phyloP scores from a whole-genome alignment of 2,113 vertebrate species.

The Hippocampus barbouri region DNA sequence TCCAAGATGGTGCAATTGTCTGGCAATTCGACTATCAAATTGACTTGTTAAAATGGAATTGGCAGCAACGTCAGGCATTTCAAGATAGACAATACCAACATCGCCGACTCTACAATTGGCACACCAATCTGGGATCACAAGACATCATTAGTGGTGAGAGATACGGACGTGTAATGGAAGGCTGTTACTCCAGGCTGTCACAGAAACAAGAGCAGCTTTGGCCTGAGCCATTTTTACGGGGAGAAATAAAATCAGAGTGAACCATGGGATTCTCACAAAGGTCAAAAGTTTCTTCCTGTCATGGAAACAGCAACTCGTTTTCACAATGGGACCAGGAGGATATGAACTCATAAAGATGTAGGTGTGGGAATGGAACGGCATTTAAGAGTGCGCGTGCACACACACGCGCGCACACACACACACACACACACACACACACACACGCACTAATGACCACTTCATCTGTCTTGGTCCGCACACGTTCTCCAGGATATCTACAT shows the following conservation, averaged over 20 bases:
- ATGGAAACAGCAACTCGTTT: slow-evolving; percentile 41
- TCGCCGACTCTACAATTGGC: no score
- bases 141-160: slow-evolving; percentile 13
- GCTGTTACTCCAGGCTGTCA: no score
- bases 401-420: background rate
- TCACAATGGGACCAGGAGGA: slow-evolving; percentile 51
- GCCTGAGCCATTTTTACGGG: background rate
- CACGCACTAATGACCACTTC: slow-evolving; percentile 14
- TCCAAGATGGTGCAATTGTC: slow-evolving; percentile 8
- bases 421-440: background rate
- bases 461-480: slow-evolving; percentile 8
- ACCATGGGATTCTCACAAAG: slow-evolving; percentile 38
- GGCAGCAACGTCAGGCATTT: slow-evolving; percentile 2
- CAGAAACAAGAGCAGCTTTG: slow-evolving; percentile 4
- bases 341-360: slow-evolving; percentile 52
- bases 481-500: slow-evolving; percentile 9
- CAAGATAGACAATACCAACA: background rate
- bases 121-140: background rate
- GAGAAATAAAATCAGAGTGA: slow-evolving; percentile 23
- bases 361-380: slow-evolving; percentile 49
- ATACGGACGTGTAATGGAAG: background rate
- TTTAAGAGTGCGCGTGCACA: slow-evolving; percentile 26
- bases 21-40: background rate
- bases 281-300: slow-evolving; percentile 47
- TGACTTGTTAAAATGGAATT: background rate